phyloP scores from a whole-genome alignment of 37 sponge, comb jelly and placozoan genomes.

The Agelas oroides region DNA sequence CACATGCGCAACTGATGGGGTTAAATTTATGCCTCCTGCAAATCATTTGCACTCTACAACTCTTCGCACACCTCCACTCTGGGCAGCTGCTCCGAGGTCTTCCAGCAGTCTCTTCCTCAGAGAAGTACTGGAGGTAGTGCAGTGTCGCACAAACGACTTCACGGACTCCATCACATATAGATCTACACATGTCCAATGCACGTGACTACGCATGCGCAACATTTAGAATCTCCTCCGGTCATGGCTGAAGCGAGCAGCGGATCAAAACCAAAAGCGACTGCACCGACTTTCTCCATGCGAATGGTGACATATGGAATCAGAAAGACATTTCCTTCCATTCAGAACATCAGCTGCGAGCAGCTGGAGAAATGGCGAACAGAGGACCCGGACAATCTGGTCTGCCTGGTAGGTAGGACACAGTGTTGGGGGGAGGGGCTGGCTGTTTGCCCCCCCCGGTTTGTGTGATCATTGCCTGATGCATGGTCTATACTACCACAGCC shows the following conservation, averaged over 20 bases:
- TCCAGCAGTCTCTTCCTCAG: background rate
- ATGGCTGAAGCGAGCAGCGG: background rate
- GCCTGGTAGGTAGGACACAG: conserved; percentile 17
- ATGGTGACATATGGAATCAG: conserved; percentile 40
- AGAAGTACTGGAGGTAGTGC: conserved; percentile 9
- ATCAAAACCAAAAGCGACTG: background rate
- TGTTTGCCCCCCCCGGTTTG: background rate
- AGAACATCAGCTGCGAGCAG: conserved; percentile 42
- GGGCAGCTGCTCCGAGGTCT: conserved; percentile 3
- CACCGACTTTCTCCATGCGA: conserved; percentile 52
- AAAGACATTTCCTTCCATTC: conserved; percentile 53
- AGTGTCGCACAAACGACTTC: conserved; percentile 11
- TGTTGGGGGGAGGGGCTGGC: background rate
- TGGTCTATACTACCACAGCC: too few species aligned
- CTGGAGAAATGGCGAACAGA: conserved; percentile 24
- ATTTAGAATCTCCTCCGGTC: too few species aligned
- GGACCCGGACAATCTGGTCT: conserved; percentile 13
- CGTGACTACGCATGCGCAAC: background rate
- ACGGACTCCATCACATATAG: conserved; percentile 3
- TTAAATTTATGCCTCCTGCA: too few species aligned
- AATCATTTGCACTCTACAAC: too few species aligned
- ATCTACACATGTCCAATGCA: background rate
- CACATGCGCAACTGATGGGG: too few species aligned
- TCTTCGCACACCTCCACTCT: background rate
- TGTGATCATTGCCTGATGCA: too few species aligned